These are phyloP conservation scores for Cavia porcellus DNA, from an alignment of 2,113 vertebrate genomes.

Conservation along the genomic window DNA sequence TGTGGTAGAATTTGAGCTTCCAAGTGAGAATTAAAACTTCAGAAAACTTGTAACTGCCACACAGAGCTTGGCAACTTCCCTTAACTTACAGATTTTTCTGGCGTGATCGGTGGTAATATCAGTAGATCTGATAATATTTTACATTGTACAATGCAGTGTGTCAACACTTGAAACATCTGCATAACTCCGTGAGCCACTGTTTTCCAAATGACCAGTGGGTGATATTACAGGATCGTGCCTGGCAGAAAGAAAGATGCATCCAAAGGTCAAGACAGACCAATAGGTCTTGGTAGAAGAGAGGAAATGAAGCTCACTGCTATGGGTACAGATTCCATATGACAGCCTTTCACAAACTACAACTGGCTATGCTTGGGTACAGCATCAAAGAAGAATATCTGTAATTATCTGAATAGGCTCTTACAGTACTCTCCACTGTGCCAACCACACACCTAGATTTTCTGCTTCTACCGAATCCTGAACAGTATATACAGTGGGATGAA, in stretches of 20 bases:
- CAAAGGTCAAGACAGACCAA: background rate
- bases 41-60: background rate
- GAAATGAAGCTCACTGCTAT: accelerated
- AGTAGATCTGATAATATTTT: background rate
- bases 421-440: background rate
- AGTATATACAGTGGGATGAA: background rate
- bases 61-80: background rate
- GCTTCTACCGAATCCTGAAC: background rate
- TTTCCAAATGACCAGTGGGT: background rate
- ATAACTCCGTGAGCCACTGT: background rate
- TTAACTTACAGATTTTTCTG: background rate
- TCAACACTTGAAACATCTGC: background rate
- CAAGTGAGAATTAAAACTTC: background rate
- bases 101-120: background rate
- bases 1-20: background rate
- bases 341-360: background rate
- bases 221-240: background rate
- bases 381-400: background rate
- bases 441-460: background rate
- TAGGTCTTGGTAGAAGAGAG: background rate
- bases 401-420: background rate
- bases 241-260: background rate
- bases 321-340: accelerated
- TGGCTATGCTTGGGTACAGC: background rate
- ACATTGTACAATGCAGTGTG: accelerated